phyloP scores from a whole-genome alignment of 2,113 vertebrate genomes.

The Echinops telfairi region DNA sequence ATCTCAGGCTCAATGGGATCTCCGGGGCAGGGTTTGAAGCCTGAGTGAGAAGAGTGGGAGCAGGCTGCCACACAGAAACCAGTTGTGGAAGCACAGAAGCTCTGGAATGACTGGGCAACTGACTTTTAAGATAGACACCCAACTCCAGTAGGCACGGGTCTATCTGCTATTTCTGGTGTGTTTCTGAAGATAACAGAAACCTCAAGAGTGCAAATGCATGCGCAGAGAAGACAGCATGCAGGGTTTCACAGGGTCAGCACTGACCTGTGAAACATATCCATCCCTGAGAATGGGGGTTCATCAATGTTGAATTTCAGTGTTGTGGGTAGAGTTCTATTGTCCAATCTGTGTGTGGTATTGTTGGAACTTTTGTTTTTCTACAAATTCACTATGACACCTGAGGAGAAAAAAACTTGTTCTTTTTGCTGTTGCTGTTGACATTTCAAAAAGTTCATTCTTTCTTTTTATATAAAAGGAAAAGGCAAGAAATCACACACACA shows the following conservation, averaged over 20 bases:
- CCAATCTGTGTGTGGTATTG: constrained; percentile 79
- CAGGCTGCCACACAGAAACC: background rate
- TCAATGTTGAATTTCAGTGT: constrained; percentile 80
- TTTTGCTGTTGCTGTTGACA: constrained; percentile 34
- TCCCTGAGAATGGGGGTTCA: constrained; percentile 89
- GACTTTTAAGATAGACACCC: background rate
- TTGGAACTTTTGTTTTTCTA: constrained; percentile 59
- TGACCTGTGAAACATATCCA: constrained; percentile 86
- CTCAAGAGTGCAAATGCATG: constrained; percentile 87
- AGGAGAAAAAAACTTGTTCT: constrained; percentile 85
- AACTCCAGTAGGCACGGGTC: background rate
- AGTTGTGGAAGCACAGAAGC: background rate
- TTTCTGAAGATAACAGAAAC: constrained; percentile 76
- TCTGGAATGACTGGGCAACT: background rate
- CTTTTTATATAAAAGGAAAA: constrained; percentile 73
- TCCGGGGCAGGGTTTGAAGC: background rate
- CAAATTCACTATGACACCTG: constrained; percentile 87
- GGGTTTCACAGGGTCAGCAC: constrained; percentile 86
- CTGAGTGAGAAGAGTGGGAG: constrained; percentile 20
- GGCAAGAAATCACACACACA: background rate
- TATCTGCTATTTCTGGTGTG: constrained; percentile 71
- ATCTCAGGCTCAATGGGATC: background rate
- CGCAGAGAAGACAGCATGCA: constrained; percentile 86
- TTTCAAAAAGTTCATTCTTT: constrained; percentile 75
- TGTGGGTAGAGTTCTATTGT: constrained; percentile 80